Percentiles rank a stretch among this genome's conserved stretches.
phyloP scores from a whole-genome alignment of 2,113 vertebrate species.

The Ophthalmolycus amberensis region DNA sequence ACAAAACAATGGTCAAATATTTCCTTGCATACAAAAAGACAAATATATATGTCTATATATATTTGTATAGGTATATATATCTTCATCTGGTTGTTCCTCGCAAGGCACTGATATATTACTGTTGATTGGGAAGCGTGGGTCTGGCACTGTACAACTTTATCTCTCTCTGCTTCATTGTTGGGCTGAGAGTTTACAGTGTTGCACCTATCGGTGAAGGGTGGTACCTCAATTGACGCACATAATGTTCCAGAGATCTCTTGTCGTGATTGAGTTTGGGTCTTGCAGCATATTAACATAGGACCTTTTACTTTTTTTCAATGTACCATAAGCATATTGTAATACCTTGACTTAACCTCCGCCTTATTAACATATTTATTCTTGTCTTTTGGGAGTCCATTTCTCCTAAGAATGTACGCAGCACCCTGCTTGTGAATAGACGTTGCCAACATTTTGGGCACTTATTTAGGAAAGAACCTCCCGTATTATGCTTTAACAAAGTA shows the following conservation, averaged over 20 bases:
- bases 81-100: constrained; percentile 40
- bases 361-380: constrained; percentile 54
- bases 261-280: constrained; percentile 9
- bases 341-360: constrained; percentile 48
- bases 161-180: constrained; percentile 32
- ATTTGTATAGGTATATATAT: neutral
- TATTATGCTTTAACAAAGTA: constrained; percentile 2
- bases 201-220: constrained; percentile 10
- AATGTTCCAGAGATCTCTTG: constrained; percentile 14
- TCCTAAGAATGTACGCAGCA: constrained; percentile 53
- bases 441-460: constrained; percentile 33
- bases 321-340: constrained; percentile 23
- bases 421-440: constrained; percentile 19
- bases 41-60: neutral
- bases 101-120: constrained; percentile 11
- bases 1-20: neutral
- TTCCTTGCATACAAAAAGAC: constrained; percentile 15
- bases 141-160: constrained; percentile 26
- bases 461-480: constrained; percentile 3
- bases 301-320: neutral
- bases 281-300: constrained; percentile 25
- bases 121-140: constrained; percentile 35
- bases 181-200: constrained; percentile 48
- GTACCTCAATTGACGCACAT: constrained; percentile 1
- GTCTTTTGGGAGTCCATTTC: constrained; percentile 38